Evolutionary conservation across 2,888 invertebrate species (phyloP).

Genomic region (Eupithecia abbreviata): DNA sequence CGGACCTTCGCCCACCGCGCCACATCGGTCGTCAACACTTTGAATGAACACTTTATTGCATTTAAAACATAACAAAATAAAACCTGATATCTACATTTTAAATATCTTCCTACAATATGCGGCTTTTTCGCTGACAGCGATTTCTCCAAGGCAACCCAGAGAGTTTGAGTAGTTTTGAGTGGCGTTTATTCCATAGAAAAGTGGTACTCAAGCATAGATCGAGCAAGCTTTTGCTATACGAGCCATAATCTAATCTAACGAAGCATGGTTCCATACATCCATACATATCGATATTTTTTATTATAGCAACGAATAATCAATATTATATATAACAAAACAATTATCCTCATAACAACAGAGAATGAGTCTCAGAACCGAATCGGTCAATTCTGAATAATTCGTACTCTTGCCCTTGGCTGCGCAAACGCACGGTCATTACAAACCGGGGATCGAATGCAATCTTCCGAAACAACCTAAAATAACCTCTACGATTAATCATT

Average conservation of each 20-base stretch:
- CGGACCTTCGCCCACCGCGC: too few species aligned
- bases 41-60: too few species aligned
- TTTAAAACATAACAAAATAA: too few species aligned
- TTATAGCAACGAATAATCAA: neutral
- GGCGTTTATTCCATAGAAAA: too few species aligned
- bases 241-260: neutral
- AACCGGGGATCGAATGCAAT: constrained; percentile 67
- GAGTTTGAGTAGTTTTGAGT: too few species aligned
- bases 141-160: too few species aligned
- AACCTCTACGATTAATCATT: constrained; percentile 41
- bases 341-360: neutral
- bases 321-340: neutral
- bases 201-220: too few species aligned
- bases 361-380: constrained; percentile 52
- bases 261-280: neutral
- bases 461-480: constrained; percentile 49
- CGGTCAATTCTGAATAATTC: constrained; percentile 68
- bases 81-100: too few species aligned
- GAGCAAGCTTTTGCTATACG: too few species aligned
- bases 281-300: neutral
- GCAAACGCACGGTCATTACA: constrained; percentile 74
- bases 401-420: constrained; percentile 79
- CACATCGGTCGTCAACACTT: too few species aligned
- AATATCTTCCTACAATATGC: too few species aligned
- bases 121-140: too few species aligned